These are phyloP conservation scores for Azemiops feae DNA, from an alignment of 2,113 vertebrate genomes.

Conservation along the genomic window DNA sequence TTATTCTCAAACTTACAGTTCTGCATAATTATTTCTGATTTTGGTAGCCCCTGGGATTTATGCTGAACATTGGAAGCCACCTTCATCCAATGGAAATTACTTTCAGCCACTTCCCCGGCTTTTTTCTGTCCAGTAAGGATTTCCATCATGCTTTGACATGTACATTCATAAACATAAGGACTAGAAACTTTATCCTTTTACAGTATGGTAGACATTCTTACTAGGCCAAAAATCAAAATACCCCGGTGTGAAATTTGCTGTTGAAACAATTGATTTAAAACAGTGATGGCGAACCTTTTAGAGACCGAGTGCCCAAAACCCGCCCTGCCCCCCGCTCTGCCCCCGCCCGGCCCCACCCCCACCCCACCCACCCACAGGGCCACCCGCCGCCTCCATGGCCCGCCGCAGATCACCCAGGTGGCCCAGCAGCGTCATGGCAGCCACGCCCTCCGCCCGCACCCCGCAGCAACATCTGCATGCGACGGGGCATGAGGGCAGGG, in stretches of 20 bases:
- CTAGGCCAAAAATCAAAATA: not conserved
- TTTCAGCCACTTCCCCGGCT: not conserved
- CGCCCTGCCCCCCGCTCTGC: no score
- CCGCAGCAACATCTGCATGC: no score
- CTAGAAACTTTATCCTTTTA: not conserved
- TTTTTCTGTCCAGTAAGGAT: not conserved
- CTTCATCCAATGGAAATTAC: not conserved
- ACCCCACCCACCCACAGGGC: no score
- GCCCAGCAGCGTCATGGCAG: no score
- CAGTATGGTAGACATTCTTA: not conserved
- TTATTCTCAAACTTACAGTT: not conserved
- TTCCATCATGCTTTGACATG: not conserved
- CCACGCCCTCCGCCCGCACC: no score
- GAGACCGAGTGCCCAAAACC: no score
- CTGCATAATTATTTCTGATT: not conserved
- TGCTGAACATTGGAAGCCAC: not conserved
- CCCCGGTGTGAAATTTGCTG: not conserved
- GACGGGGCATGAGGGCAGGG: no score
- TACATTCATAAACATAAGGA: not conserved
- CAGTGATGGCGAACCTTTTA: no score
- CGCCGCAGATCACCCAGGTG: no score
- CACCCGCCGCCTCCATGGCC: no score
- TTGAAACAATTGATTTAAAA: not conserved
- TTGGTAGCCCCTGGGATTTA: not conserved
- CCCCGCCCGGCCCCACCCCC: no score